phyloP scores from a whole-genome alignment of 2,888 invertebrate genomes.

The Dugesia japonica region DNA sequence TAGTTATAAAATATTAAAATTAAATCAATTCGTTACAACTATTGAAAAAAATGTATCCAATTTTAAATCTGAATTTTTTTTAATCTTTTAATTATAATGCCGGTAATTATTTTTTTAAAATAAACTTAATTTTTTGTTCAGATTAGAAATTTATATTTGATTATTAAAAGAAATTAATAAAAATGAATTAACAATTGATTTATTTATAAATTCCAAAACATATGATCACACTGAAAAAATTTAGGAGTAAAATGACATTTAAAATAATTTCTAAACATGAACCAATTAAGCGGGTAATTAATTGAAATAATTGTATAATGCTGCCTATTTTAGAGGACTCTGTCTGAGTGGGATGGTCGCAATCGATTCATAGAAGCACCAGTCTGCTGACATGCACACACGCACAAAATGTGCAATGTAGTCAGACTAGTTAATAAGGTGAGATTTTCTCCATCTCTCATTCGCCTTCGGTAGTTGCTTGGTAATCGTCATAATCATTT shows the following conservation, averaged over 20 bases:
- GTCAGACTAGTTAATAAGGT: constrained; percentile 15
- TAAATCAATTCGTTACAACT: too few species aligned
- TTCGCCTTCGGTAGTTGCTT: constrained; percentile 20
- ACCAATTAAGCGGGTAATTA: constrained; percentile 20
- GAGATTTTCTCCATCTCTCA: constrained; percentile 20
- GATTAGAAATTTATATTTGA: too few species aligned
- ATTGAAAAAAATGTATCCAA: too few species aligned
- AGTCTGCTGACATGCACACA: not conserved
- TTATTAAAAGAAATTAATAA: too few species aligned
- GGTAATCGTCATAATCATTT: not conserved
- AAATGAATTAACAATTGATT: not conserved
- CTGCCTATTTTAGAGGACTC: constrained; percentile 11
- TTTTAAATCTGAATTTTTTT: too few species aligned
- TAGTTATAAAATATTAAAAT: too few species aligned
- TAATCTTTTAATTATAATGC: too few species aligned
- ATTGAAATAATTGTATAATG: constrained; percentile 10
- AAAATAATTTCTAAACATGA: not conserved
- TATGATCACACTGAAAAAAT: not conserved
- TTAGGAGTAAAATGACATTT: constrained; percentile 8
- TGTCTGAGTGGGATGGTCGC: constrained; percentile 6
- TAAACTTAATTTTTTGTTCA: too few species aligned
- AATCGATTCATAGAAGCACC: constrained; percentile 11
- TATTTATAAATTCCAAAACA: not conserved
- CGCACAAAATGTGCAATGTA: constrained; percentile 7
- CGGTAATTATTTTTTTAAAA: too few species aligned